These are phyloP conservation scores for Antennarius striatus DNA, from an alignment of 2,113 vertebrate genomes.

Conservation along the genomic window DNA sequence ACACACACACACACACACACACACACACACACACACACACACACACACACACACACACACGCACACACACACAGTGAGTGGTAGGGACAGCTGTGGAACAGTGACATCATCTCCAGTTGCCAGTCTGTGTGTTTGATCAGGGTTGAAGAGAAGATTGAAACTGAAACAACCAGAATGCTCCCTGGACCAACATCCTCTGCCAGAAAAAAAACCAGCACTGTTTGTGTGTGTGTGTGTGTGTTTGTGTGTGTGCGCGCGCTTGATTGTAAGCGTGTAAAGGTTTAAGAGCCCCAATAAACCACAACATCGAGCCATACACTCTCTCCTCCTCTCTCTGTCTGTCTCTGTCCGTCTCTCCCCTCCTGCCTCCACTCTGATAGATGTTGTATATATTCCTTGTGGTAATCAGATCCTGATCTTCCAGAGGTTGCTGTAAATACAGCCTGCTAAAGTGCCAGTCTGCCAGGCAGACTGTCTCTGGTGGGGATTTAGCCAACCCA, in stretches of 20 bases:
- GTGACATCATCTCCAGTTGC: conserved; percentile 74
- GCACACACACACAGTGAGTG: conserved; percentile 53
- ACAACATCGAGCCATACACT: conserved; percentile 40
- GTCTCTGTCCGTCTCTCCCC: not conserved
- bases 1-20: conserved; percentile 17
- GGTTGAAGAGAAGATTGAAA: conserved; percentile 59
- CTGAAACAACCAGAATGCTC: conserved; percentile 62
- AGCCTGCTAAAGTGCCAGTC: conserved; percentile 57
- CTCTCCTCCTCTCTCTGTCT: conserved; percentile 29
- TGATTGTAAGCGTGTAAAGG: conserved; percentile 8
- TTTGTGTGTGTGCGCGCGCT: conserved; percentile 9
- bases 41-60: conserved; percentile 16
- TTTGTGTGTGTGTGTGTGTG: not conserved
- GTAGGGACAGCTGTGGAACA: conserved; percentile 71
- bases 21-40: conserved; percentile 22
- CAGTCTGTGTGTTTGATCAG: conserved; percentile 61
- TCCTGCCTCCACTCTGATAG: conserved; percentile 53
- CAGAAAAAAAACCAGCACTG: conserved; percentile 25
- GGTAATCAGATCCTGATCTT: conserved; percentile 70
- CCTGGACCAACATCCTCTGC: conserved; percentile 49
- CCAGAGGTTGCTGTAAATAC: conserved; percentile 71
- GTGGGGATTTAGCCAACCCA: conserved; percentile 48
- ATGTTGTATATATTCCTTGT: conserved; percentile 71
- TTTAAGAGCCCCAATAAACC: conserved; percentile 59
- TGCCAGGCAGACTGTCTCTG: conserved; percentile 68